Evolutionary conservation across 2,888 invertebrate genomes (phyloP), one percentile per base, ranked within the genome.

Genomic region (Morinoia aosen): DNA sequence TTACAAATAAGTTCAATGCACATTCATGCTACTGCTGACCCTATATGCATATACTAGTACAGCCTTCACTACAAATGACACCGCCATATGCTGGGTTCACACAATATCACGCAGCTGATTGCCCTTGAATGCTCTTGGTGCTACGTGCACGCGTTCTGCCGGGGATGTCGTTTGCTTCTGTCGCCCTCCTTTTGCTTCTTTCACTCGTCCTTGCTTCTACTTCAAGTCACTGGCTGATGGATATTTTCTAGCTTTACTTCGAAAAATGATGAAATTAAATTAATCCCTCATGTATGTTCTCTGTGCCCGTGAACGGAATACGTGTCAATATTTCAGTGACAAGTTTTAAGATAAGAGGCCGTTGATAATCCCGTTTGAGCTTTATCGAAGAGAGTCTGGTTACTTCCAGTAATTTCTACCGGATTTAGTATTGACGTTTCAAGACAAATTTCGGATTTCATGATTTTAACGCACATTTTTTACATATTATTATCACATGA

Each of bases 121-220:
- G 76, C 76, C 76, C 76, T 76, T 76, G 76, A 76, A 19, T 76
- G 76, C 76, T 76, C 76, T 76, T 76, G 76, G 76, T 76, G 76
- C 76, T 25, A 33, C 25, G 76, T 76, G 33, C 76, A 33, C 76
- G 76, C 76, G 76, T 76, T 76, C 33, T 76, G 33, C 76, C 76
- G 8, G 33, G 76, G 76, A 16, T 33, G 33, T 76, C 76, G 25
- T 76, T 8, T 76, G 76, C 76, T 76, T 76, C 76, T 76, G 8
- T 76, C 76, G 16, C 2, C 61, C 19, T 61, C 19, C 61, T 61
- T 16, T 61, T 19, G 76, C 33, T 16, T 76, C 25, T 2, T 48
- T 48, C 48, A 5, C 5, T 5, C 48, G 48, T 48, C 48, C 48
- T 48, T 48, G 48, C 48, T 48, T 48, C 5, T 48, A 48, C 48